These are phyloP conservation scores for Glossophaga mutica DNA, from an alignment of 2,797 vertebrate species.

Conservation along the genomic window DNA sequence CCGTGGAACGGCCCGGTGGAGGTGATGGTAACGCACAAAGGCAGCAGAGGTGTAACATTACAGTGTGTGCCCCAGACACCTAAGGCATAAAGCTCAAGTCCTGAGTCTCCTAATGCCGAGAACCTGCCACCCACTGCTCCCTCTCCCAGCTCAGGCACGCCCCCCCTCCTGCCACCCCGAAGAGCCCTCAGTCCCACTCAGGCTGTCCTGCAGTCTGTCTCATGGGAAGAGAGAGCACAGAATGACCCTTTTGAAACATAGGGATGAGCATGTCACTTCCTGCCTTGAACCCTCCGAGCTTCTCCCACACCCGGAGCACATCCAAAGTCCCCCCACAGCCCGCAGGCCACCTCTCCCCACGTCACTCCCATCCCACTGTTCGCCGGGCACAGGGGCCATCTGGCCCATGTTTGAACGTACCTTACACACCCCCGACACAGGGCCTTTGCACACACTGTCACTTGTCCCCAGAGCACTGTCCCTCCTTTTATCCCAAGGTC, in stretches of 20 bases:
- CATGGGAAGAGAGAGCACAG: background rate
- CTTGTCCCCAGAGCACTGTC: background rate
- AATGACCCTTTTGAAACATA: background rate
- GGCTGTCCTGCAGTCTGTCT: background rate
- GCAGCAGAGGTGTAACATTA: accelerated
- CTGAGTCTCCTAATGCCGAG: background rate
- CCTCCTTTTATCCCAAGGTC: background rate
- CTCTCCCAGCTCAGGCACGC: background rate
- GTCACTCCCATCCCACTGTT: no score
- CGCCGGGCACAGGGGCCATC: background rate
- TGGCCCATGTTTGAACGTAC: no score
- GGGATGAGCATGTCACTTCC: background rate
- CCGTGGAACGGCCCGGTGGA: background rate
- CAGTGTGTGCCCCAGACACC: background rate
- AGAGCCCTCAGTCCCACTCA: background rate
- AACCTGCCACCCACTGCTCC: accelerated
- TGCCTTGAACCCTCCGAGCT: background rate
- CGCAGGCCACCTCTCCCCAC: background rate
- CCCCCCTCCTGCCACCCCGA: no score
- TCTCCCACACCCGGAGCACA: background rate
- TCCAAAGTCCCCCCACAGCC: background rate
- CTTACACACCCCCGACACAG: background rate
- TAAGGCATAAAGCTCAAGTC: background rate
- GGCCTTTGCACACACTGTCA: background rate
- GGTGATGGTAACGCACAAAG: accelerated